Evolutionary conservation across 2,113 vertebrate genomes (phyloP).

Genomic region (Crotalus tigris): DNA sequence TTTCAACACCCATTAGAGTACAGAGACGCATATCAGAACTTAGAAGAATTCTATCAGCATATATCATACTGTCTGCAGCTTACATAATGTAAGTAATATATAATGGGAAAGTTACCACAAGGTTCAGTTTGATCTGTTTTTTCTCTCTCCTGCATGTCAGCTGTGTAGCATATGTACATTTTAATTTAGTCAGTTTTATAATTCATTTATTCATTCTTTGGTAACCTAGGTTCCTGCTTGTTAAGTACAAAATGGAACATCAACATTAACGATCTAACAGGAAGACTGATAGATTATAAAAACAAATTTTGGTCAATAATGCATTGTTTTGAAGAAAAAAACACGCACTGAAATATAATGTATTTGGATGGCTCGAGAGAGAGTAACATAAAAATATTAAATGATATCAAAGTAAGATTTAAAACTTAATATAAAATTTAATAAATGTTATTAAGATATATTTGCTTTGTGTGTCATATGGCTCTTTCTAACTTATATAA

Average conservation of each 20-base stretch:
- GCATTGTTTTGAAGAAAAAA: conserved; percentile 34
- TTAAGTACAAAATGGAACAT: conserved; percentile 53
- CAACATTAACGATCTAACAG: conserved; percentile 59
- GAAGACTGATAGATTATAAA: conserved; percentile 51
- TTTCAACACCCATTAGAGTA: background rate
- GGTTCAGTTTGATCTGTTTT: background rate
- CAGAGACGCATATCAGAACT: conserved; percentile 25
- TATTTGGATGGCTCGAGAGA: conserved; percentile 7
- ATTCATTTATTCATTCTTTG: conserved; percentile 64
- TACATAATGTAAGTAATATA: conserved; percentile 3
- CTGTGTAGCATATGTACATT: conserved; percentile 2
- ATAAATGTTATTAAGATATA: conserved; percentile 11
- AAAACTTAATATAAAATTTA: background rate
- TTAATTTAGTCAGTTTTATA: conserved; percentile 47
- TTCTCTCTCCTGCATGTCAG: background rate
- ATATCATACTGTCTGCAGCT: background rate
- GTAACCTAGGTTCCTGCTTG: conserved; percentile 52
- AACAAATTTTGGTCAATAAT: conserved; percentile 42
- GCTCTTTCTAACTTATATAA: conserved; percentile 12
- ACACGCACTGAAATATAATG: conserved; percentile 29
- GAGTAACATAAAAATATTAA: background rate
- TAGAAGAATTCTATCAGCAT: conserved; percentile 23
- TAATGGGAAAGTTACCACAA: background rate
- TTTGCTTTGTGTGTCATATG: conserved; percentile 16
- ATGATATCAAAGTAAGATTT: conserved; percentile 7